Percentiles rank a stretch among this genome's conserved stretches.
Evolutionary conservation across 2,888 invertebrate genomes (phyloP).

Genomic region (Megastigmus dorsalis): DNA sequence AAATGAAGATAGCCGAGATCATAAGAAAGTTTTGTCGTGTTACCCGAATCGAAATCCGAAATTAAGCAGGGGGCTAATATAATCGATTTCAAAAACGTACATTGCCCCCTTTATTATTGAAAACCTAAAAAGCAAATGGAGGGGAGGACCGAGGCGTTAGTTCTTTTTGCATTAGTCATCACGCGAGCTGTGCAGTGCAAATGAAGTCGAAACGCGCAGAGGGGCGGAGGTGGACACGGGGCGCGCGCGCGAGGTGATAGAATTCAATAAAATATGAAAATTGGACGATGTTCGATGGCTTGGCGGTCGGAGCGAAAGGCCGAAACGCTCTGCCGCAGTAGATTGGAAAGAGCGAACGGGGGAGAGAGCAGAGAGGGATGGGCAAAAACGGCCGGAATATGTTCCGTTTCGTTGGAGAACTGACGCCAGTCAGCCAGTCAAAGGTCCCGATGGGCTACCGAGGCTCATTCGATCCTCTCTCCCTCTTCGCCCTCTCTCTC

Average conservation of each 20-base stretch:
- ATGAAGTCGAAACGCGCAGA: conserved; percentile 64
- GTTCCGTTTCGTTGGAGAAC: conserved; percentile 59
- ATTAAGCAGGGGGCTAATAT: background rate
- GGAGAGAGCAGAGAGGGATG: conserved; percentile 27
- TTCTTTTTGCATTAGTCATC: background rate
- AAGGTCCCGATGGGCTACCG: conserved; percentile 63
- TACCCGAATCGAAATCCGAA: background rate
- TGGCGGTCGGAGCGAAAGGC: conserved; percentile 20
- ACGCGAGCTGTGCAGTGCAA: conserved; percentile 55
- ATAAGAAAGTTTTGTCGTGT: background rate
- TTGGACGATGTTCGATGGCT: conserved; percentile 68
- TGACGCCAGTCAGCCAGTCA: conserved; percentile 41
- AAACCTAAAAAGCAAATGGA: background rate
- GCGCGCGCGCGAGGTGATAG: conserved; percentile 56
- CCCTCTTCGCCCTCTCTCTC: background rate
- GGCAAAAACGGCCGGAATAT: conserved; percentile 55
- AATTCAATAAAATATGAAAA: conserved; percentile 71
- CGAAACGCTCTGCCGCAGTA: conserved; percentile 38
- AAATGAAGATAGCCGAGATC: no score
- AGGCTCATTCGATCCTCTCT: conserved; percentile 65
- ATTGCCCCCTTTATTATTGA: background rate
- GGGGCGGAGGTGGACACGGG: no score
- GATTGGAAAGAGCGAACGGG: conserved; percentile 34
- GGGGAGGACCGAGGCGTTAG: background rate
- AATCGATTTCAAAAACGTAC: background rate